Evolutionary conservation across 1,140 invertebrate genomes (phyloP).

Genomic region (Hylyphantes graminicola): DNA sequence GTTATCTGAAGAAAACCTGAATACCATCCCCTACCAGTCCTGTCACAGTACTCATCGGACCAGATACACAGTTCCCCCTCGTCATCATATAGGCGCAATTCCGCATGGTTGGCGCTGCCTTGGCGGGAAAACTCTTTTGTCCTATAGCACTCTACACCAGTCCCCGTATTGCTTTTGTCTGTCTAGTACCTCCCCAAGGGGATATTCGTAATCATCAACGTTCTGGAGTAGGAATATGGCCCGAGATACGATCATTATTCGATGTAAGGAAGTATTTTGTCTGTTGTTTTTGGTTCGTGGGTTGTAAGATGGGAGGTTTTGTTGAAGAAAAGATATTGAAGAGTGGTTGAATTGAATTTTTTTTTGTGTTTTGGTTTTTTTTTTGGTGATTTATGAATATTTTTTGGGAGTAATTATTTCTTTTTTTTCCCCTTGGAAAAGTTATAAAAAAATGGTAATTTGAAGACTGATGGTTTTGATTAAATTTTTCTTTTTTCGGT

Average conservation of each 20-base stretch:
- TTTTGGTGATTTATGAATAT: not conserved
- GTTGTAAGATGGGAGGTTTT: not conserved
- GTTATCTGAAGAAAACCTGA: too few species aligned
- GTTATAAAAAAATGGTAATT: too few species aligned
- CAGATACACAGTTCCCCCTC: slow-evolving; percentile 32
- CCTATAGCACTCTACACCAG: slow-evolving; percentile 14
- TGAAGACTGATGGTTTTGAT: too few species aligned
- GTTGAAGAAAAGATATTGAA: not conserved
- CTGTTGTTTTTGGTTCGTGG: not conserved
- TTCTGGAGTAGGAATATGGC: not conserved
- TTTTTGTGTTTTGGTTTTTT: not conserved
- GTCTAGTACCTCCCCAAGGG: slow-evolving; percentile 3
- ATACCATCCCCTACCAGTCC: not conserved
- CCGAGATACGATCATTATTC: too few species aligned
- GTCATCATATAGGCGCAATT: slow-evolving; percentile 12
- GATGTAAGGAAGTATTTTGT: not conserved
- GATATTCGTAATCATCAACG: slow-evolving; percentile 30
- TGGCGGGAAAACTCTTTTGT: slow-evolving; percentile 38
- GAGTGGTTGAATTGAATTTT: not conserved
- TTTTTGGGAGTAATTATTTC: too few species aligned
- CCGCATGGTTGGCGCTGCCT: slow-evolving; percentile 25
- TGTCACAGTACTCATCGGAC: slow-evolving; percentile 30
- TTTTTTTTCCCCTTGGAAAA: too few species aligned
- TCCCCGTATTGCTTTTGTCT: slow-evolving; percentile 17
- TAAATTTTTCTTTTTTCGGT: too few species aligned